Percentiles rank a stretch among this genome's conserved stretches.
Conservation (phyloP, 2,113 vertebrate species). For the Astatoreochromis straeleni region DNA sequence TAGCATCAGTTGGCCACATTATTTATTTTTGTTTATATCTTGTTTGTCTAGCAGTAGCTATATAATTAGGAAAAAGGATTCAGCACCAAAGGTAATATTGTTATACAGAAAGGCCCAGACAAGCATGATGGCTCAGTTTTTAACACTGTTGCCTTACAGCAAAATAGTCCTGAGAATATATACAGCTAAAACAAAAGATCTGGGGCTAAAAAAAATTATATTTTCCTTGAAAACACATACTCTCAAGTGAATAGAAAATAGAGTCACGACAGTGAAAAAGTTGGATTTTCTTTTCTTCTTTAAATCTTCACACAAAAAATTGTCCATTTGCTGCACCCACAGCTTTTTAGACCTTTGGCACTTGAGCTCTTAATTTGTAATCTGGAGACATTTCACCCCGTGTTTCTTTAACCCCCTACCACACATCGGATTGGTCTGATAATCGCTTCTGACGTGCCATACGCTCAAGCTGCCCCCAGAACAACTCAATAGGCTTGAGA, state of each 20-base stretch:
- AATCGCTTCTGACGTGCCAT: not conserved
- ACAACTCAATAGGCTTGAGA: not conserved
- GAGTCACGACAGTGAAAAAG: not conserved
- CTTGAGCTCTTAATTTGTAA: not conserved
- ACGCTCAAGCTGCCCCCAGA: not conserved
- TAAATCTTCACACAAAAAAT: not conserved
- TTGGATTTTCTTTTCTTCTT: not conserved
- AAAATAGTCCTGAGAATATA: not conserved
- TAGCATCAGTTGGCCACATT: not conserved
- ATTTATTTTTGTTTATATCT: not conserved
- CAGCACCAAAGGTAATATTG: not conserved
- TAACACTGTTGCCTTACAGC: not conserved
- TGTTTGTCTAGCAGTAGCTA: not conserved
- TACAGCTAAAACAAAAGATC: not conserved
- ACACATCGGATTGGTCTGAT: not conserved
- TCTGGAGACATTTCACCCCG: not conserved
- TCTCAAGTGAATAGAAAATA: not conserved
- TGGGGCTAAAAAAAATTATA: fast-evolving
- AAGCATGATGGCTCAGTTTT: not conserved
- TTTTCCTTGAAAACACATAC: not conserved
- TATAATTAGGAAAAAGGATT: not conserved
- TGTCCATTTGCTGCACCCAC: not conserved
- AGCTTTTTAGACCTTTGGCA: not conserved
- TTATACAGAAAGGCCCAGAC: not conserved
- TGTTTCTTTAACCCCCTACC: not conserved